phyloP scores from a whole-genome alignment of 2,797 vertebrate species.

The Lindbergichthys nudifrons region DNA sequence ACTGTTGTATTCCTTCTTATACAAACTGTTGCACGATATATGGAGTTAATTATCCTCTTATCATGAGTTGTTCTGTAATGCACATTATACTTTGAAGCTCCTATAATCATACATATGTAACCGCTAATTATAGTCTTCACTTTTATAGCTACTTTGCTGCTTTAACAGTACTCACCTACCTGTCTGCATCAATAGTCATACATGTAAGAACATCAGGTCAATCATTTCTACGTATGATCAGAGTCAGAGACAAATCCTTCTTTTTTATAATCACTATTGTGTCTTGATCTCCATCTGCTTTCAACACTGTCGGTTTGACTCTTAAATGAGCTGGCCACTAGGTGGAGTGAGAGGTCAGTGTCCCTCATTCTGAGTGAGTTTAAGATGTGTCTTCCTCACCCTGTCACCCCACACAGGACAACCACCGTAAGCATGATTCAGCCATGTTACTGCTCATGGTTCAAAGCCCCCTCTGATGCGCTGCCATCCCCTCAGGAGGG shows the following conservation, averaged over 20 bases:
- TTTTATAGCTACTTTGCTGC: constrained; percentile 17
- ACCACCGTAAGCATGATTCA: neutral
- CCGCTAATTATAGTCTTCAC: neutral
- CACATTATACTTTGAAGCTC: neutral
- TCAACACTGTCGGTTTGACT: constrained; percentile 5
- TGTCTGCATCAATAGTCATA: neutral
- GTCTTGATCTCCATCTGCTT: constrained; percentile 15
- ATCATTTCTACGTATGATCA: constrained; percentile 9
- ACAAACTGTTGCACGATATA: neutral
- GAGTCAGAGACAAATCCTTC: constrained; percentile 2
- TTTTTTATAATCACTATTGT: neutral
- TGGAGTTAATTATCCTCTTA: neutral
- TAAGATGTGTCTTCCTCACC: neutral
- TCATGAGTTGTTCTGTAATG: neutral
- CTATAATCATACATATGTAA: neutral
- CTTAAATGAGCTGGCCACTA: constrained; percentile 75
- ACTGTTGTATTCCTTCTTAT: neutral
- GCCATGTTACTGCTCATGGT: neutral
- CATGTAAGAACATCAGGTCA: neutral
- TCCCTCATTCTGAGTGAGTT: constrained; percentile 33
- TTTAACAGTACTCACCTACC: neutral
- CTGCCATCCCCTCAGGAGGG: neutral
- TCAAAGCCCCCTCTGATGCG: constrained; percentile 13
- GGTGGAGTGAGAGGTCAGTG: constrained; percentile 81
- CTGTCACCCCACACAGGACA: constrained; percentile 11